Percentiles rank a stretch among this genome's conserved stretches.
Conservation (phyloP, 2,113 vertebrate genomes). For the Lagopus leucura region DNA sequence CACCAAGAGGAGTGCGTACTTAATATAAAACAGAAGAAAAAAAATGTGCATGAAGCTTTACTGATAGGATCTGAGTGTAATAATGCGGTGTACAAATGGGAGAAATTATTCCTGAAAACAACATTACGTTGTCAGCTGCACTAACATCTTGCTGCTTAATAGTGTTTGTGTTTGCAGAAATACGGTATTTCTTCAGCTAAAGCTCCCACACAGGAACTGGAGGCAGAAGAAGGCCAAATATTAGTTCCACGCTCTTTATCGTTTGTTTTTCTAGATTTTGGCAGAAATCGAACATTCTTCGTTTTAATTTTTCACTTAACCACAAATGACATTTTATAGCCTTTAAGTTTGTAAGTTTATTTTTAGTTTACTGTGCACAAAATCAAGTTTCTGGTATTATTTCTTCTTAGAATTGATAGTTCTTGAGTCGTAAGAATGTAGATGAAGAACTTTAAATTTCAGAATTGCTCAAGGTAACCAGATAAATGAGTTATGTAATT, state of each 20-base stretch:
- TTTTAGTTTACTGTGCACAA: slow-evolving; percentile 34
- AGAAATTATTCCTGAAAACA: neutral
- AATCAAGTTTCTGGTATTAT: neutral
- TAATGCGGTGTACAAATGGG: neutral
- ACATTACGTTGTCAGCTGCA: neutral
- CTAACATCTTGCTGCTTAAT: neutral
- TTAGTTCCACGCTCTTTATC: slow-evolving; percentile 44
- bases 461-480: neutral
- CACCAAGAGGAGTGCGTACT: neutral
- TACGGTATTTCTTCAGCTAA: neutral
- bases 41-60: fast-evolving
- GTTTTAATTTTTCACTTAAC: slow-evolving; percentile 45
- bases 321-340: slow-evolving; percentile 6
- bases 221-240: slow-evolving; percentile 22
- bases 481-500: neutral
- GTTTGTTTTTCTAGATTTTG: slow-evolving; percentile 57
- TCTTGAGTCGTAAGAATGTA: neutral
- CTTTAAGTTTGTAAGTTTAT: slow-evolving; percentile 30
- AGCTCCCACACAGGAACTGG: neutral
- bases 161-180: slow-evolving; percentile 1
- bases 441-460: neutral
- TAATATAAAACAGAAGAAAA: neutral
- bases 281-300: slow-evolving; percentile 60
- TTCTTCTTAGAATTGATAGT: neutral
- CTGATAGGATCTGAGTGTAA: neutral